These are phyloP conservation scores for Bicyclus anynana DNA, from an alignment of 1,140 invertebrate genomes.

Conservation along the genomic window DNA sequence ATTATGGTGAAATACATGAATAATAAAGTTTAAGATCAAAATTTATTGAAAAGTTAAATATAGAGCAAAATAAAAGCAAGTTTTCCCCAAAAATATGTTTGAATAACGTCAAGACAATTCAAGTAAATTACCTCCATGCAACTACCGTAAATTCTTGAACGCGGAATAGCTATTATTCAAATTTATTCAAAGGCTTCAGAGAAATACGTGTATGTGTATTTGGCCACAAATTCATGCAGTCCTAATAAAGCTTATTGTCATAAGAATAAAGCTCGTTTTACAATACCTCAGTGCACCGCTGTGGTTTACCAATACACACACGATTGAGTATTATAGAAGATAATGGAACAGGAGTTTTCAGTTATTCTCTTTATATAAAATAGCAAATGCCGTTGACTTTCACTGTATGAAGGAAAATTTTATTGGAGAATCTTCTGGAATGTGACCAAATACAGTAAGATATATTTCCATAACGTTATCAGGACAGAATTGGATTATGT, in stretches of 20 bases:
- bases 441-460: no score
- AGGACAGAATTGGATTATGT: no score
- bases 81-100: neutral
- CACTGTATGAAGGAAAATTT: neutral
- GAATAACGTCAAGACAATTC: slow-evolving; percentile 9
- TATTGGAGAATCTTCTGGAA: no score
- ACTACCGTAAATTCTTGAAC: slow-evolving; percentile 18
- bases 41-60: no score
- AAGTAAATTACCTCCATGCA: slow-evolving; percentile 13
- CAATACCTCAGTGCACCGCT: neutral
- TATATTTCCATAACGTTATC: no score
- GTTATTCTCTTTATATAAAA: neutral
- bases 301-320: neutral
- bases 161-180: slow-evolving; percentile 16
- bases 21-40: no score
- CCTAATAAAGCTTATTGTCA: neutral
- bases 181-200: slow-evolving; percentile 18
- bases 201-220: slow-evolving; percentile 13
- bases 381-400: neutral
- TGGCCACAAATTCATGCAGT: neutral
- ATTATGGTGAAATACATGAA: no score
- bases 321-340: neutral
- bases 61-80: slow-evolving; percentile 11
- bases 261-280: neutral
- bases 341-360: neutral